Base-by-base conservation (phyloP, 2,797 vertebrate species). In the Smutsia temminckii region DNA sequence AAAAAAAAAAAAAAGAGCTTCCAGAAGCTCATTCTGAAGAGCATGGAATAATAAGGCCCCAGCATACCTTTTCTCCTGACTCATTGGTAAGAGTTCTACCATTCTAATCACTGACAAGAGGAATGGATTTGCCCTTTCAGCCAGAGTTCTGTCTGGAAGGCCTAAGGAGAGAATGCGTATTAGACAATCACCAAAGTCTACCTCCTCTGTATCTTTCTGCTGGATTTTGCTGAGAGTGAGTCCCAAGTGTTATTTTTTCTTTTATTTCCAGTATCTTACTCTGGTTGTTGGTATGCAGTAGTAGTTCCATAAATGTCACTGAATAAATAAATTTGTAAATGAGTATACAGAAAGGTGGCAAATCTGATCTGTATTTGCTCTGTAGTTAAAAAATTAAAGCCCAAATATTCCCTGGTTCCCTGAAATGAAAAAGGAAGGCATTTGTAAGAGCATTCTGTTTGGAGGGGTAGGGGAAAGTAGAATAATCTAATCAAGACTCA, bases 321-420 rank as follows among this genome's bases (percentile, higher is more conserved):
- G 66, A 83, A 68, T 81, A 90, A 95, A 90, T 85, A 86, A 81
- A 84, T 83, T 63, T 25, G 92, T 71, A 74, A 89, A 71, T 23
- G 49, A 91, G 12, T 63, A 53, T 27, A 11, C 11, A 51, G 40
- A 85, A 84, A 91, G 11, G 11, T 71, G 77, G 2, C 46, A 72
- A 46, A 40, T 84, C 61, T 84, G 49, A 72, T 66, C 23, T 91
- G 25, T 55, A 25, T 61, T 91, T 74, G 40, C 27, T 53, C 17
- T 37, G 6, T 5, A n/a, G 32, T 91, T 94, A 9, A 57, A 83
- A 79, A 46, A 87, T 63, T 9, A 34, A 63, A 40, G 17, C 55
- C 32, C 42, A 71, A 80, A 55, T 69, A 91, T 59, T 68, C 18
- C 49, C 23, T 34, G 51, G 49, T 84, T 75, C 89, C 40, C 32